Base-by-base conservation (phyloP, 2,113 vertebrate genomes). In the Nibea albiflora region DNA sequence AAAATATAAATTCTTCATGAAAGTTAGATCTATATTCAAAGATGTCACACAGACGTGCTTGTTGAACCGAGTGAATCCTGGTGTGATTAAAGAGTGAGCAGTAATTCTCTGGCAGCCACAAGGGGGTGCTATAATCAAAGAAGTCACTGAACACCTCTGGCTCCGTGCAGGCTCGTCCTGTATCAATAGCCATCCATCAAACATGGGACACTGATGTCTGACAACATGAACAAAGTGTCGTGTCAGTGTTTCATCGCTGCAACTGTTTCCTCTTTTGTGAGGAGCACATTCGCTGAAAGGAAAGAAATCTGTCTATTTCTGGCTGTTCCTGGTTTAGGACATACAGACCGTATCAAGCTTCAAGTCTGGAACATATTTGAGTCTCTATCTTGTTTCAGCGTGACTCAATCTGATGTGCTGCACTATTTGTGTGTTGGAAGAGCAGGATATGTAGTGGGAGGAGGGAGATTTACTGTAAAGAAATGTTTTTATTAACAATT, bases 101-200 rank as follows among this genome's bases (percentile, higher is more conserved):
- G 42, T 14, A 4, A 5, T 10, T 31, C 1, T 16, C 12, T 9
- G 1, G 24, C 20, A 19, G 58, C 76, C 93, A 87, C 85, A 17
- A 84, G 80, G 65, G 71, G 89, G 81, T 2, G 90, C 88, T 88
- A 72, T 58, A 73, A 62, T 53, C 85, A 71, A 85, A 86, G 80
- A 20, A 64, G 44, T 6, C 26, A 2, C 4, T 22, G 31, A 11
- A 0, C 50, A 10, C 22, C 20, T 67, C 56, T 47, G 64, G 17
- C 26, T 64, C 42, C 47, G 11, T 31, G 15, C 31, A 47, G 73
- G 22, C 62, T 52, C 26, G 14, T 4, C 66, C 31, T 73, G 57
- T 31, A 35, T 77, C n/a, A 80, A 16, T 69, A 42, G 19, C 46
- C 31, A 62, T 82, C 78, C 50, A 56, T 76, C 42, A 28, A 8